Evolutionary conservation across 2,888 invertebrate genomes (phyloP), one percentile per base, ranked within the genome.

Genomic region (Hydriomena furcata): DNA sequence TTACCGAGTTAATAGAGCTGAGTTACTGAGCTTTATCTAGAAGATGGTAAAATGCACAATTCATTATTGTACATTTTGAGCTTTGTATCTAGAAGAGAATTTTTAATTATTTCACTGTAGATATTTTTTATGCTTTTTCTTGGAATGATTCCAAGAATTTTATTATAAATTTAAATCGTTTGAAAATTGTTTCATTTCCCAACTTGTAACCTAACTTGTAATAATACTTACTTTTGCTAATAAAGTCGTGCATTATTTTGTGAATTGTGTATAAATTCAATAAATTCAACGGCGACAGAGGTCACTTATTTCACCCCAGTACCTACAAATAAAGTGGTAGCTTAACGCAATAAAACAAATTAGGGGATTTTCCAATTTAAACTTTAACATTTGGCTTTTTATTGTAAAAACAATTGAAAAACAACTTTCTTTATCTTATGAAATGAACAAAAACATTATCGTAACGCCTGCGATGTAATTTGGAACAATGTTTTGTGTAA

Each of bases 401-500:
- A 44, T 38, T 45, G 54, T 34, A 32, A 56, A 52, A 56, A 67
- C 73, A 77, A 77, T 76, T 75, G 68, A 75, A 76, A 73, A 75
- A 72, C 74, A 79, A 74, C 69, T 68, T 74, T 65, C 68, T 67
- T 68, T 73, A 69, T 73, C 72, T 77, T 76, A 77, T 79, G 74
- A 79, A 81, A 79, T 77, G 76, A 80, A 79, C 73, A 74, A 76
- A 73, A 77, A 76, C 79, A 79, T 81, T 77, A 81, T 80, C 74
- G 80, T 76, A 74, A 79, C 76, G 75, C 69, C 73, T 71, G 77
- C 75, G 70, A 78, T 80, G 82, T 80, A 82, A 84, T 84, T 84
- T 84, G 76, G 75, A 83, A 83, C 84, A 84, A 83, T 82, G 80
- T 79, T 81, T 79, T 80, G 79, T 76, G 77, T 82, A 83, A 84